These are phyloP conservation scores for Thryonomys swinderianus DNA, from an alignment of 2,113 vertebrate species.

Conservation along the genomic window DNA sequence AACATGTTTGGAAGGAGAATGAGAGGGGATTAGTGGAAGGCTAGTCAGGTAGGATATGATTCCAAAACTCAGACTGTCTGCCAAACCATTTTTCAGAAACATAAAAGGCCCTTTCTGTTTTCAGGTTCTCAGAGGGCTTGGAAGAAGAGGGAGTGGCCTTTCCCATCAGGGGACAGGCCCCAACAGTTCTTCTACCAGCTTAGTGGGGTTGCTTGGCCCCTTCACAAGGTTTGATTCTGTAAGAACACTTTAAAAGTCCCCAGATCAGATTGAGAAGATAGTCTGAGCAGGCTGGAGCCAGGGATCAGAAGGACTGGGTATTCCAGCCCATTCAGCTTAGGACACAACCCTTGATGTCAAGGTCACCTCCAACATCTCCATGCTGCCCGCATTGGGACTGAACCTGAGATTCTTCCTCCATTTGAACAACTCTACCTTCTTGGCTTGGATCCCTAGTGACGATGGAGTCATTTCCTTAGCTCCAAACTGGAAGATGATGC, in stretches of 20 bases:
- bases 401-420: not conserved
- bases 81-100: constrained; percentile 77
- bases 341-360: constrained; percentile 33
- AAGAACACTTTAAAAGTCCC: constrained; percentile 45
- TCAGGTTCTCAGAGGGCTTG: constrained; percentile 73
- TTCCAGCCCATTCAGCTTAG: not conserved
- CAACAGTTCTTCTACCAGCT: constrained; percentile 61
- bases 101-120: constrained; percentile 79
- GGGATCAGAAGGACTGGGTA: not conserved
- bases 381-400: not conserved
- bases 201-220: constrained; percentile 50
- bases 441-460: not conserved
- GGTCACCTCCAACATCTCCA: not conserved
- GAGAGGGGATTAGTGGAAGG: constrained; percentile 61
- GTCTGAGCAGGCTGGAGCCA: not conserved
- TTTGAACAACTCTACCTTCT: not conserved
- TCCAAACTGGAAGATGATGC: constrained; percentile 22
- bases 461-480: not conserved
- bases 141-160: constrained; percentile 72
- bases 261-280: constrained; percentile 4
- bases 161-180: constrained; percentile 70
- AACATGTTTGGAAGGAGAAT: constrained; percentile 58
- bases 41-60: constrained; percentile 72
- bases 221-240: constrained; percentile 56
- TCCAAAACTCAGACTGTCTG: constrained; percentile 68